Evolutionary conservation across 2,888 invertebrate genomes (phyloP).

Genomic region (Dinocampus coccinellae): DNA sequence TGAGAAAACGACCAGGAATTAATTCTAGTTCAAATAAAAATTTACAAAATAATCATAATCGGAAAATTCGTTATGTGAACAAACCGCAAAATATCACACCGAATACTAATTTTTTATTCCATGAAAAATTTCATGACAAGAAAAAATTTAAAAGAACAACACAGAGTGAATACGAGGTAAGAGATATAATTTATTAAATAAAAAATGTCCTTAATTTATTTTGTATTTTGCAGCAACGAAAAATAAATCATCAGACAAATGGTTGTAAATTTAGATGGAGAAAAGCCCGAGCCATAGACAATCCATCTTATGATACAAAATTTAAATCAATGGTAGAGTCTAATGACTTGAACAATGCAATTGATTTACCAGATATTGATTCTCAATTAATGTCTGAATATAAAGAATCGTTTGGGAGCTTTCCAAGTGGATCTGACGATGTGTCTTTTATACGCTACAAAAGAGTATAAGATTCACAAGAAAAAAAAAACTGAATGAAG

Average conservation of each 20-base stretch:
- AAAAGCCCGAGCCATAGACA: conserved; percentile 35
- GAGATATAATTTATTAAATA: background rate
- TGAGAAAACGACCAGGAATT: background rate
- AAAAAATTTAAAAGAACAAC: too few relatives aligned
- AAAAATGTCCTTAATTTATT: background rate
- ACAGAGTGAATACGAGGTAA: too few relatives aligned
- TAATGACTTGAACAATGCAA: conserved; percentile 23
- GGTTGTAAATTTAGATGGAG: background rate
- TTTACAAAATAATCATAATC: background rate
- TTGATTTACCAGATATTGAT: conserved; percentile 43
- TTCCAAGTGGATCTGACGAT: conserved; percentile 48
- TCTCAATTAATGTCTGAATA: conserved; percentile 52
- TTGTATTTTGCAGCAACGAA: background rate
- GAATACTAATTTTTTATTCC: conserved; percentile 22
- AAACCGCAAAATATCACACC: background rate
- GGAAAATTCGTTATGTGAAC: background rate
- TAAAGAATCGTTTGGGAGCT: conserved; percentile 58
- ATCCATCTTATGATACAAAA: conserved; percentile 25
- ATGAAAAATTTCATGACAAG: background rate
- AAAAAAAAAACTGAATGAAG: background rate
- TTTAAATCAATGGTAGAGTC: conserved; percentile 18
- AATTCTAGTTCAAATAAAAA: background rate
- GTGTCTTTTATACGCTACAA: conserved; percentile 53
- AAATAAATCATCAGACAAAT: background rate
- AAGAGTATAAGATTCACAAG: conserved; percentile 51